Base-by-base conservation (phyloP, 2,888 invertebrate genomes). In the Melitaea athalia region DNA sequence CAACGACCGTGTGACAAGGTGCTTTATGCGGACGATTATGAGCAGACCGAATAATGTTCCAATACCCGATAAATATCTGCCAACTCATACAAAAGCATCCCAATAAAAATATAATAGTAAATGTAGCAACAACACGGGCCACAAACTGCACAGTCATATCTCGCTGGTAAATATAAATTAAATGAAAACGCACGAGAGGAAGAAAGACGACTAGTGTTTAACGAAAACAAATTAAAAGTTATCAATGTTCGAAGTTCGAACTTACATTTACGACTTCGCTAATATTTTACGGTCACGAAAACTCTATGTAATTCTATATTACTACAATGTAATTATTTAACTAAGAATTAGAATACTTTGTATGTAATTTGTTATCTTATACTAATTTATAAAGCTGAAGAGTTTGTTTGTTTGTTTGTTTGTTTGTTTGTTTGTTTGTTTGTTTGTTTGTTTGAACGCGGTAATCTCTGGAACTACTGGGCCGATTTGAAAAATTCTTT, bases 1-100 rank as follows among this genome's bases (percentile, higher is more conserved):
- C 91, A 92, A 91, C 90, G 90, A 90, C 85, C 92, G 92, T 92
- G 91, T 91, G 92, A 92, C 92, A 92, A 89, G 91, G 91, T 92
- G 91, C 92, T 91, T 92, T 92, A 92, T 92, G 91, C 87, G 85
- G 86, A 88, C 89, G 91, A 90, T 91, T 92, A 91, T 90, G 89
- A 88, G 84, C 88, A 82, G 85, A 88, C 90, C 91, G 90, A 92
- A 91, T 92, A 91, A 92, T 91, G 91, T 91, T 90, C 87, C 88
- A 83, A 90, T 91, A 88, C 86, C 86, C 92, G 92, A 92, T 92
- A 92, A 92, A 92, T 92, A 92, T 92, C 92, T 92, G 92, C 92
- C 91, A 92, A 89, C 92, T 92, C 92, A 92, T 91, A 92, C 91
- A 92, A 92, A 91, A 91, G 92, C 88, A 86, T 88, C 88, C 89